These are phyloP conservation scores for Pristionchus japonicus DNA, from an alignment of 2,888 invertebrate species.

Conservation along the genomic window DNA sequence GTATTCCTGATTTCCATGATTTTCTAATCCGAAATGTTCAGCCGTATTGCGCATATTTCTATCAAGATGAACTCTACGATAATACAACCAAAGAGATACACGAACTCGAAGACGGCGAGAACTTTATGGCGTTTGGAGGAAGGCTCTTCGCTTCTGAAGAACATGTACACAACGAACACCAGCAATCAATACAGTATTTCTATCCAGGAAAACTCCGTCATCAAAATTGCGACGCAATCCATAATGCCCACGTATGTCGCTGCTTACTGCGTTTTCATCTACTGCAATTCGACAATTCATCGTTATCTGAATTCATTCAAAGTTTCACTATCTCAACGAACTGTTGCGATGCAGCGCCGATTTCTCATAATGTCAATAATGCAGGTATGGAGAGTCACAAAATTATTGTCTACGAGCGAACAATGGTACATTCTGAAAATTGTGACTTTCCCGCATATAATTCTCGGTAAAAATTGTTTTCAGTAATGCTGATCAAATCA, in stretches of 20 bases:
- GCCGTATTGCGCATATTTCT: background rate
- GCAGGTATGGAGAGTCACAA: too few species aligned
- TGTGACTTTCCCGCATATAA: background rate
- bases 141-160: background rate
- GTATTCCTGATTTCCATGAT: background rate
- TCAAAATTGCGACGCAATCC: background rate
- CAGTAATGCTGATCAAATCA: too few species aligned
- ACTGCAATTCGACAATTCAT: constrained; percentile 2
- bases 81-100: background rate
- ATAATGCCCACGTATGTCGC: constrained; percentile 17
- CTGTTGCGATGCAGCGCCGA: background rate
- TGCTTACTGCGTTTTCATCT: background rate
- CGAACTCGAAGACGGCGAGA: background rate
- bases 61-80: background rate
- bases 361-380: background rate
- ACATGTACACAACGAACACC: too few species aligned
- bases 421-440: background rate
- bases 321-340: background rate
- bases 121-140: background rate
- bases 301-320: background rate
- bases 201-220: background rate
- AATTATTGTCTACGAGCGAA: too few species aligned
- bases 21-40: background rate
- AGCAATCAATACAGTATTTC: too few species aligned
- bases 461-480: background rate